A percentile compares a stretch with the other conserved stretches of the same genome.
phyloP scores from a whole-genome alignment of 2,113 vertebrate genomes.

The Trinectes maculatus region DNA sequence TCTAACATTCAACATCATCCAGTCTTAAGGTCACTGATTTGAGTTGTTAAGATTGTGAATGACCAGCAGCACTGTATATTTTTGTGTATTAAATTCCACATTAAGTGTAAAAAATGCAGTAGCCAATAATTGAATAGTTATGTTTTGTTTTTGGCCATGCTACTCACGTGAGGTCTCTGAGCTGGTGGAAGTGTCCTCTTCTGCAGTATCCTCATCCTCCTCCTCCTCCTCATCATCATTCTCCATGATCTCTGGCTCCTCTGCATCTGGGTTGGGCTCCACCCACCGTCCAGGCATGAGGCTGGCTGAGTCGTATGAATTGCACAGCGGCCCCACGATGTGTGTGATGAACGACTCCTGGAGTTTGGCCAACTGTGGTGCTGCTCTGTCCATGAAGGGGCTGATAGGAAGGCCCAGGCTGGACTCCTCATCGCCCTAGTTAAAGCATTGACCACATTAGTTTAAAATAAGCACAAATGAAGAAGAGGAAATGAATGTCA shows the following conservation, averaged over 20 bases:
- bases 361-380: constrained; percentile 94
- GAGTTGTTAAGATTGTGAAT: too few relatives aligned
- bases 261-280: constrained; percentile 84
- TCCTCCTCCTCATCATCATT: constrained; percentile 79
- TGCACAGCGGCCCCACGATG: constrained; percentile 96
- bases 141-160: not conserved
- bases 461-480: not conserved
- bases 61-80: not conserved
- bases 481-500: not conserved
- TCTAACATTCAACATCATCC: too few relatives aligned
- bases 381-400: constrained; percentile 97
- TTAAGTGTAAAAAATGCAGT: not conserved
- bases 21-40: too few relatives aligned
- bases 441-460: constrained; percentile 7
- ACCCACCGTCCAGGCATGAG: constrained; percentile 95
- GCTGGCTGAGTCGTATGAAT: constrained; percentile 92
- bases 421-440: constrained; percentile 95
- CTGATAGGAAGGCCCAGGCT: constrained; percentile 94
- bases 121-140: not conserved
- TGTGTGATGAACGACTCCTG: constrained; percentile 99
- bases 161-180: constrained; percentile 83
- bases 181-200: constrained; percentile 88
- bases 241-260: constrained; percentile 83
- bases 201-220: constrained; percentile 69
- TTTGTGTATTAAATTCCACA: not conserved